Conservation (phyloP, 2,888 invertebrate genomes). For the Spodoptera exigua region DNA sequence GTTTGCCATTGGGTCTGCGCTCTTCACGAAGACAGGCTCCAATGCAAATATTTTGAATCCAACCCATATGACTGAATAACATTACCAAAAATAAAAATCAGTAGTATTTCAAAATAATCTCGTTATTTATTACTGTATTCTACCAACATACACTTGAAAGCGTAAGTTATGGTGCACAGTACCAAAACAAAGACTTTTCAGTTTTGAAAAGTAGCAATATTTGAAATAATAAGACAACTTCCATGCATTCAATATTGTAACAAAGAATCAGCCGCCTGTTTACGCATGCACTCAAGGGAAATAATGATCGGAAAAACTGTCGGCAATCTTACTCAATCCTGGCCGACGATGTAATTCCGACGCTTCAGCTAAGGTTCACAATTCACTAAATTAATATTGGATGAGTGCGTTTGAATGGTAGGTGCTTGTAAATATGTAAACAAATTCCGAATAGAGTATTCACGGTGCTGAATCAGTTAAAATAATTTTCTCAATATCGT, state of each 20-base stretch:
- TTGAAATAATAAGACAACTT: slow-evolving; percentile 46
- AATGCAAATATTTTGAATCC: slow-evolving; percentile 69
- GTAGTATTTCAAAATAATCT: slow-evolving; percentile 4
- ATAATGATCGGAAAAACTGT: slow-evolving; percentile 61
- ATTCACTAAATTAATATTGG: slow-evolving; percentile 54
- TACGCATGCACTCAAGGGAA: slow-evolving; percentile 61
- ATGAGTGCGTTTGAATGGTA: slow-evolving; percentile 53
- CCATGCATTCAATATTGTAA: slow-evolving; percentile 58
- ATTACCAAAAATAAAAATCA: slow-evolving; percentile 17
- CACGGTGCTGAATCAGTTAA: slow-evolving; percentile 10
- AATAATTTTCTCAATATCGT: slow-evolving; percentile 34
- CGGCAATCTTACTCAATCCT: slow-evolving; percentile 43
- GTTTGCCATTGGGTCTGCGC: slow-evolving; percentile 61
- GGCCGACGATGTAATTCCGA: slow-evolving; percentile 29
- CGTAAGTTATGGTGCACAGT: too few species aligned
- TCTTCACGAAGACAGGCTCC: slow-evolving; percentile 53
- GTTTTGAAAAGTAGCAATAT: slow-evolving; percentile 16
- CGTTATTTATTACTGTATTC: too few species aligned
- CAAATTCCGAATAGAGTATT: slow-evolving; percentile 36
- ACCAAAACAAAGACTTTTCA: too few species aligned
- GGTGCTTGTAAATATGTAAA: slow-evolving; percentile 37
- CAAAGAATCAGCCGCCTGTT: slow-evolving; percentile 53
- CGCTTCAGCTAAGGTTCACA: slow-evolving; percentile 46
- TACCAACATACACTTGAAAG: too few species aligned
- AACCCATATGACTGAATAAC: slow-evolving; percentile 36